Base-by-base conservation (phyloP, 2,113 vertebrate genomes). In the Strix aluco region DNA sequence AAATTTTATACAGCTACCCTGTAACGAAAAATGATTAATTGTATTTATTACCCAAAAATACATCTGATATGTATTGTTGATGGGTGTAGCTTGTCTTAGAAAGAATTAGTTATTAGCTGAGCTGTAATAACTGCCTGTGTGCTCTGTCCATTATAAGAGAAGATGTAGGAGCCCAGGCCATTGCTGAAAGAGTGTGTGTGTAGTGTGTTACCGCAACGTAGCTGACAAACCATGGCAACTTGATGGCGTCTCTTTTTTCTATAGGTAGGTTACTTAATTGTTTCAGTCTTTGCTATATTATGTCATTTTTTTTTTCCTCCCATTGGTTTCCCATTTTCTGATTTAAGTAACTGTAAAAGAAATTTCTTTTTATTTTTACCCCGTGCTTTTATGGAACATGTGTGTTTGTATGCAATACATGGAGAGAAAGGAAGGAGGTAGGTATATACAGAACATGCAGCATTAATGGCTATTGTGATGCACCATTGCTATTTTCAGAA, bases 221-320 rank as follows among this genome's bases (percentile, higher is more conserved):
- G 46, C 34, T 75, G 61, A 66, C 52, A 27, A 38, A 23, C 27
- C 19, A 10, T 30, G 38, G 27, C 36, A 67, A 15, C 42, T 40
- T 40, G 30, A 20, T 71, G 14, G 23, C 10, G 5, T 63, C 71
- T 54, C n/a, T 21, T 55, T 75, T 59, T 77, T 29, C 19, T 27
- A 63, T n/a, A 46, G 67, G n/a, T 58, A 46, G 15, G 27, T 54
- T 23, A 34, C 34, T 83, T 54, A 23, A 78, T 89, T 82, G 18
- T 82, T 93, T 75, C 21, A 63, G 8, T 52, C 40, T 32, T 17
- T 55, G 13, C 44, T 77, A 16, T 58, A 57, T 15, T 59, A 17
- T 29, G 15, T 40, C 13, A 7, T 22, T 9, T 73, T n/a, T n/a
- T 36, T 15, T 1, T 1, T 3, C 7, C 2, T 2, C 15, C 9